Base-by-base conservation (phyloP, 2,113 vertebrate genomes). In the Indicator maculatus region DNA sequence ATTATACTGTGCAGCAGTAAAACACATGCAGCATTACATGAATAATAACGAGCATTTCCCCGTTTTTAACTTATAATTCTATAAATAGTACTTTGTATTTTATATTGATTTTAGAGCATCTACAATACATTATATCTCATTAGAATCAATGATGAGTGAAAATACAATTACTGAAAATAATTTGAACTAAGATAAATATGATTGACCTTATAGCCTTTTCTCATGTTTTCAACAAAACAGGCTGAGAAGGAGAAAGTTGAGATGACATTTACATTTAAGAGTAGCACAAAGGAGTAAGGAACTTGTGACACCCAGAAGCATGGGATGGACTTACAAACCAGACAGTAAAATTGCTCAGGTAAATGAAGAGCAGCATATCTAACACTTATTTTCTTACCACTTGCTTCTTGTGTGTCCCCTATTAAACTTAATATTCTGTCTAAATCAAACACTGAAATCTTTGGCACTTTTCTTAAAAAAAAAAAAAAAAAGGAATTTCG, bases 371-470 rank as follows among this genome's bases (percentile, higher is more conserved):
- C 26, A 86, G 23, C 26, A 86, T 31, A 47, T 63, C 20, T 70
- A 21, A 78, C 41, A 27, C 71, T 36, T 89, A 39, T 66, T 88
- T 88, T 78, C 70, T 86, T 70, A 53, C 4, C 7, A 27, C 3
- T 19, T 66, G 26, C 38, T 80, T 89, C 33, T 81, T 82, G 31
- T 65, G 45, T 91, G 53, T 81, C 26, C 24, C 45, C 44, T 60
- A 82, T 74, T 45, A 91, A 84, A 39, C 60, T 92, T 88, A 39
- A 11, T 86, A 94, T 95, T 94, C 75, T 39, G 53, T 30, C 71
- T 94, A 97, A 96, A 92, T 94, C 89, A 94, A 86, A 93, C 47
- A 88, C 50, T n/a, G 33, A 94, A 96, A 96, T 91, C 38, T 93
- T 66, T 53, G 89, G 44, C 21, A 64, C 63, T 96, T 95, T 93